Conservation (phyloP, 2,113 vertebrate species). For the Carollia perspicillata region DNA sequence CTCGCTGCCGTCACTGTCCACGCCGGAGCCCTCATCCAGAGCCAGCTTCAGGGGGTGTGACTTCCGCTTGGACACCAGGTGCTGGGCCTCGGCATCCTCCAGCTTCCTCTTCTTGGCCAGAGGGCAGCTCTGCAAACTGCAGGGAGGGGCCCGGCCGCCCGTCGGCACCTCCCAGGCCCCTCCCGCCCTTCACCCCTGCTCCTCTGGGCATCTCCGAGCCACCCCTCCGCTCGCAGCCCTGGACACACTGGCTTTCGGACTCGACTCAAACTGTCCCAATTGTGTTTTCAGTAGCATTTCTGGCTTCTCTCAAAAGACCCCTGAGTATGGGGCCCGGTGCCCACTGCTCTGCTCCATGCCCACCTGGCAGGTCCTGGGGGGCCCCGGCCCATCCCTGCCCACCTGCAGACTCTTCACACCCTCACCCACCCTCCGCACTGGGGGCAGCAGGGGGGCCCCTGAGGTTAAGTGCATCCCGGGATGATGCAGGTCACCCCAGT, state of each 20-base stretch:
- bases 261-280: neutral
- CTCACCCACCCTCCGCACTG: neutral
- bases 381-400: neutral
- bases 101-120: slow-evolving; percentile 94
- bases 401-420: neutral
- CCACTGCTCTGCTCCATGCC: neutral
- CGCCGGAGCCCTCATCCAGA: slow-evolving; percentile 91
- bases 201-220: fast-evolving
- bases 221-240: neutral
- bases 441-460: too few species aligned
- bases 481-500: fast-evolving
- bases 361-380: neutral
- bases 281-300: neutral
- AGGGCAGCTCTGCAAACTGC: slow-evolving; percentile 93
- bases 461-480: neutral
- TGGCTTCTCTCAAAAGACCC: neutral
- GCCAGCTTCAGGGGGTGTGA: slow-evolving; percentile 93
- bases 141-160: neutral
- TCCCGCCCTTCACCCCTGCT: neutral
- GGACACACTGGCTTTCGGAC: neutral
- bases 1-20: slow-evolving; percentile 91
- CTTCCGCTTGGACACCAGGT: slow-evolving; percentile 91
- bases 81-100: slow-evolving; percentile 87
- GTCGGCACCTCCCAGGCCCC: fast-evolving
- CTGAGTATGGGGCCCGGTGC: neutral